Evolutionary conservation across 2,888 invertebrate species (phyloP), one percentile per base, ranked within the genome.

Genomic region (Tiphia femorata): DNA sequence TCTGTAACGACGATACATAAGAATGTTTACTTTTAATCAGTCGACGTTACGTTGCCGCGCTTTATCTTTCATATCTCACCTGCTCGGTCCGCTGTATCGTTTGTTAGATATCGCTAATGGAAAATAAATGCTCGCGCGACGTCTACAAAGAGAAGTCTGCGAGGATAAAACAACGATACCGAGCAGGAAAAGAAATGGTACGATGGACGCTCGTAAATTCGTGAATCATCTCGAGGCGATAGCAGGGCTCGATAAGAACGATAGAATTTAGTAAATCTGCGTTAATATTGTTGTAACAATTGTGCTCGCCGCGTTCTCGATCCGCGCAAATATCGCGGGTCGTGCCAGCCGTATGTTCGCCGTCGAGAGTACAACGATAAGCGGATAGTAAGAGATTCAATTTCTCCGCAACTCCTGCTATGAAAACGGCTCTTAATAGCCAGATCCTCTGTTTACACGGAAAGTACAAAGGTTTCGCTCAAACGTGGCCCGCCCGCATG

Each of bases 221-320:
- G 44, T 64, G 57, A 67, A 40, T 64, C 62, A 64, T 53, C 35
- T 17, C 23, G 44, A 35, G 41, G 27, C 12, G 35, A 52, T 51
- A 50, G 14, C n/a, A n/a, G n/a, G n/a, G n/a, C n/a, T n/a, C 43
- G 55, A 58, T 53, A 56, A 14, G 40, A 12, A 29, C 17, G 49
- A 51, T 58, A 62, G 58, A 49, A 56, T 49, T 44, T 35, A 16
- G 16, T 44, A 2, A 21, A 59, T 21, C 21, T 23, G 42, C 19
- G 23, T 20, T 7, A 42, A 30, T 40, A 49, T 40, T 8, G 40
- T 10, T 25, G 38, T 7, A 12, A 8, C 6, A 6, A 44, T 16
- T 21, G 37, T 23, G 19, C 27, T 37, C 21, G 29, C 27, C 21
- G 8, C 8, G 25, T 25, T 25, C 25, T n/a, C n/a, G n/a, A n/a